A percentile compares a stretch with the other conserved stretches of the same genome.
Conservation (phyloP, 2,797 vertebrate genomes). For the Ibycter americanus region DNA sequence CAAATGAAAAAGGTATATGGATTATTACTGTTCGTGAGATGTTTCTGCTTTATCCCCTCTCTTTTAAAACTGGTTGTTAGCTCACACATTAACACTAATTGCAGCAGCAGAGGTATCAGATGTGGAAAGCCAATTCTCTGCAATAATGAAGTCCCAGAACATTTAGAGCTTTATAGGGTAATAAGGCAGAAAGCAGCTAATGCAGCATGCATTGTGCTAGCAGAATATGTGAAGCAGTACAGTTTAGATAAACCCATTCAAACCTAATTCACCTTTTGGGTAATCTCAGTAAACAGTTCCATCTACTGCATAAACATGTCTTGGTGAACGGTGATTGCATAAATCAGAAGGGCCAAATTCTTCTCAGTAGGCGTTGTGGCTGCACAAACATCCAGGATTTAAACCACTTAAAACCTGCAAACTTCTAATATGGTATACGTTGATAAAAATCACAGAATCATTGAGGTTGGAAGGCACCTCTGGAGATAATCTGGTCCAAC, state of each 20-base stretch:
- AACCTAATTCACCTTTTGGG: constrained; percentile 12
- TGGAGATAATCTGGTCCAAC: not conserved
- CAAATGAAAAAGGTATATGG: not conserved
- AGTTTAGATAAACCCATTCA: constrained; percentile 2
- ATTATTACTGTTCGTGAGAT: not conserved
- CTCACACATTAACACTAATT: constrained; percentile 38
- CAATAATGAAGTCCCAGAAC: not conserved
- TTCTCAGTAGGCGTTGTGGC: not conserved
- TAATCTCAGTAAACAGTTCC: not conserved
- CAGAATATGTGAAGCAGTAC: not conserved
- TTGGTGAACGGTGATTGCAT: not conserved
- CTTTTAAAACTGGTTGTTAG: constrained; percentile 18
- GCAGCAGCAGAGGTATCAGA: constrained; percentile 18
- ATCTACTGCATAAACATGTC: not conserved
- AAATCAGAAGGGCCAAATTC: not conserved
- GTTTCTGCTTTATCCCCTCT: not conserved
- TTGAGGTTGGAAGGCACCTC: not conserved
- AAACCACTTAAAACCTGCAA: not conserved
- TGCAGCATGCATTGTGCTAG: not conserved
- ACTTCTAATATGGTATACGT: not conserved
- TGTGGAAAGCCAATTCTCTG: constrained; percentile 31
- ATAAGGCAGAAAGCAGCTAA: constrained; percentile 49
- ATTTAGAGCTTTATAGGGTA: constrained; percentile 17
- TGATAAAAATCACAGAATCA: not conserved
- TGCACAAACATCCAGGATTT: not conserved